Conservation (phyloP, 2,113 vertebrate genomes). For the Phrynosoma blainvillii region DNA sequence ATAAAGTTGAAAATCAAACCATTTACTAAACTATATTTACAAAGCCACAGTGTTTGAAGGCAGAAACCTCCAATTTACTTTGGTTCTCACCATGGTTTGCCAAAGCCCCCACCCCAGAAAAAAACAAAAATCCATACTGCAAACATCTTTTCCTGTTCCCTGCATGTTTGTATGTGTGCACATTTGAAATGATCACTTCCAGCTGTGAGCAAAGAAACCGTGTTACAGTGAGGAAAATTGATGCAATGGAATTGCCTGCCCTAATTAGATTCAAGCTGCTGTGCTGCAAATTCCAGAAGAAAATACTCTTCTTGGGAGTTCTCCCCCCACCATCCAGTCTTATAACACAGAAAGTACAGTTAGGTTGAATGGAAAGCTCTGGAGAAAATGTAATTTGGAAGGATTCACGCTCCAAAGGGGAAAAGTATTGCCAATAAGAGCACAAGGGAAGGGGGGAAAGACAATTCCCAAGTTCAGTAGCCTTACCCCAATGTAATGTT, state of each 20-base stretch:
- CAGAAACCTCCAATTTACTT: not conserved
- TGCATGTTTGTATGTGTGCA: not conserved
- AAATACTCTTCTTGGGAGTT: not conserved
- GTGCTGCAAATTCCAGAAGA: not conserved
- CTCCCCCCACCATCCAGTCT: not conserved
- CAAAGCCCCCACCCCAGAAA: too few relatives aligned
- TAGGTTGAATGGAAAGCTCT: not conserved
- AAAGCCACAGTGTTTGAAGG: not conserved
- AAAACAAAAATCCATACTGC: not conserved
- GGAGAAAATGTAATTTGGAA: not conserved
- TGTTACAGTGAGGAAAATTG: not conserved
- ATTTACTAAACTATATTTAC: not conserved
- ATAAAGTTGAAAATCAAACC: not conserved
- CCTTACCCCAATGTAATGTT: not conserved
- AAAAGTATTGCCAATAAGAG: not conserved
- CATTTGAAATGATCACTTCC: not conserved
- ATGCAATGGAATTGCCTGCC: constrained; percentile 9
- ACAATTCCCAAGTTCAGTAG: not conserved
- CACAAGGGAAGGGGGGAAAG: not conserved
- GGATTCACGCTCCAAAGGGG: not conserved
- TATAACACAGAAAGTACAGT: not conserved
- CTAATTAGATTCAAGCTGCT: constrained; percentile 7
- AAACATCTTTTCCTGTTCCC: too few relatives aligned
- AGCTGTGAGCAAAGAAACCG: not conserved
- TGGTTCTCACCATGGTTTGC: not conserved